These are phyloP conservation scores for Lepeophtheirus salmonis DNA, from an alignment of 1,140 invertebrate genomes.

Conservation along the genomic window DNA sequence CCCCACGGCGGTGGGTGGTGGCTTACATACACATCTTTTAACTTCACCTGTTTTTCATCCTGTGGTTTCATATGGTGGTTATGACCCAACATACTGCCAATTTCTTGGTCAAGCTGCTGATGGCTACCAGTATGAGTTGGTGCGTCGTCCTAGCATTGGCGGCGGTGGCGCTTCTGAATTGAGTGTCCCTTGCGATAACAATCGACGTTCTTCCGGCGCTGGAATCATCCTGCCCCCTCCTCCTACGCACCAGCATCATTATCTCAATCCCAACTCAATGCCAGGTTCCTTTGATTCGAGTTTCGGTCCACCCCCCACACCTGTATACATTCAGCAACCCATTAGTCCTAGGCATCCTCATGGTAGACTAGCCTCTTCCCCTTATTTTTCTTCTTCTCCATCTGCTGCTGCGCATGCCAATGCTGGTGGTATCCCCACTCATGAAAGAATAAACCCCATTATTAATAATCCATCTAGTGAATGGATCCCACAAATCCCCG, in stretches of 20 bases:
- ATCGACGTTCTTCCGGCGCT: not conserved
- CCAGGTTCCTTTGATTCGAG: slow-evolving; percentile 15
- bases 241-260: not conserved
- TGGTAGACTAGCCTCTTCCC: not conserved
- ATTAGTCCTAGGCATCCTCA: slow-evolving; percentile 8
- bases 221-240: not conserved
- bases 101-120: slow-evolving; percentile 18
- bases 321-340: slow-evolving; percentile 17
- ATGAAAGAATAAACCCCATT: not conserved
- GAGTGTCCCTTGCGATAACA: too few relatives aligned
- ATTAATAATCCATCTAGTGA: slow-evolving; percentile 17
- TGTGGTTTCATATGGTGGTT: not conserved
- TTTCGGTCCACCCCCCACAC: not conserved
- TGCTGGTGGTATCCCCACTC: slow-evolving; percentile 15
- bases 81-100: slow-evolving; percentile 19
- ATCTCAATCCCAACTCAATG: not conserved
- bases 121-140: slow-evolving; percentile 19
- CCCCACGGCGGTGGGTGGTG: too few relatives aligned
- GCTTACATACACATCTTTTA: not conserved
- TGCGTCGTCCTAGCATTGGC: slow-evolving; percentile 16
- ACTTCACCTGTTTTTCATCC: slow-evolving; percentile 1
- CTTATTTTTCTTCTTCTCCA: slow-evolving; percentile 18
- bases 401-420: slow-evolving; percentile 20
- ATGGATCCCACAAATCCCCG: slow-evolving; percentile 21
- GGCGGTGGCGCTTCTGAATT: slow-evolving; percentile 8